Evolutionary conservation across 2,113 vertebrate species (phyloP).

Genomic region (Oreochromis aureus): DNA sequence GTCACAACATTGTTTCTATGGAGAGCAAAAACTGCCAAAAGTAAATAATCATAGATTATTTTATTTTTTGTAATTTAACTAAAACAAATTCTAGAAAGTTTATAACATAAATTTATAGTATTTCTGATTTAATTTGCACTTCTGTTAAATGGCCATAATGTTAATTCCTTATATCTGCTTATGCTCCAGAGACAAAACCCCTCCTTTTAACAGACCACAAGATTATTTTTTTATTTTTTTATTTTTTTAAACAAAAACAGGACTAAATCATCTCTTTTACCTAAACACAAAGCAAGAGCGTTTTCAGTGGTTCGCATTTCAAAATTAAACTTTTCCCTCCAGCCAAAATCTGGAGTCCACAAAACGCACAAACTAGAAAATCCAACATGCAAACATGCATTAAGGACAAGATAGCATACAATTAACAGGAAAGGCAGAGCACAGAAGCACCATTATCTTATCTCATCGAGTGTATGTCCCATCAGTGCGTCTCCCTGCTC

Average conservation of each 20-base stretch:
- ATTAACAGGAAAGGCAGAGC: conserved; percentile 20
- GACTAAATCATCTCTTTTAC: neutral
- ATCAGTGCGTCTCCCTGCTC: neutral
- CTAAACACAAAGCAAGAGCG: neutral
- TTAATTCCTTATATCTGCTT: neutral
- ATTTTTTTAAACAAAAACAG: neutral
- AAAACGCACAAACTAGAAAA: neutral
- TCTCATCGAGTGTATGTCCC: neutral
- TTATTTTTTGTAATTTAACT: neutral
- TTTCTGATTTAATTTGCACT: neutral
- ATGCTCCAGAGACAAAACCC: neutral
- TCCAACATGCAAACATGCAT: neutral
- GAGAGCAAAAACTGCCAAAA: neutral
- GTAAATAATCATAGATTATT: neutral
- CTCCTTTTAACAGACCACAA: neutral
- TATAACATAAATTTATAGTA: neutral
- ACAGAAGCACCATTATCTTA: conserved; percentile 35
- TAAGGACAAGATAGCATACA: neutral
- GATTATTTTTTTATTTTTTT: neutral
- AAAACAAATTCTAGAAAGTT: neutral
- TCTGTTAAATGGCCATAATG: neutral
- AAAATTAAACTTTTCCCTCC: neutral
- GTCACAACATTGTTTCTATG: accelerated
- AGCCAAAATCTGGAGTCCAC: neutral
- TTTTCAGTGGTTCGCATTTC: neutral